phyloP scores from a whole-genome alignment of 2,797 vertebrate species.

The Myotis pilosus region DNA sequence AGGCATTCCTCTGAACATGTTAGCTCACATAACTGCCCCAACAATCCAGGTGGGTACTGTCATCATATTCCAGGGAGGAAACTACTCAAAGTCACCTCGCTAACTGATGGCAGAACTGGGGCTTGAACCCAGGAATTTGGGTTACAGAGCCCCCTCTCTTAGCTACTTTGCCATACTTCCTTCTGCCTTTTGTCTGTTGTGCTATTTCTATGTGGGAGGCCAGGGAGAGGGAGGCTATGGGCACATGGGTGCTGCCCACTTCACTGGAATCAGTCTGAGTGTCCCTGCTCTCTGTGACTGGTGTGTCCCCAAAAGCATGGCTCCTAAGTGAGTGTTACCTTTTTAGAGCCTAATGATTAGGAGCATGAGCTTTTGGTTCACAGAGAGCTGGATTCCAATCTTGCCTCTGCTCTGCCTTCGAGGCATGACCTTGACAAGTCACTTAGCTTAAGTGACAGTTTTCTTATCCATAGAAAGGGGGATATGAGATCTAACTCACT shows the following conservation, averaged over 20 bases:
- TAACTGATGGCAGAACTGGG: background rate
- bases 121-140: background rate
- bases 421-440: background rate
- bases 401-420: background rate
- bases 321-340: background rate
- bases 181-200: background rate
- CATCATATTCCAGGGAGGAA: background rate
- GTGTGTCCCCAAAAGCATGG: background rate
- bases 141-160: too few species aligned
- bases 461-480: background rate
- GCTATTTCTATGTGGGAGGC: background rate
- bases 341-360: background rate
- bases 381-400: background rate
- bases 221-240: background rate
- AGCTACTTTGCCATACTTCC: background rate
- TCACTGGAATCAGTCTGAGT: background rate
- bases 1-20: background rate
- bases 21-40: background rate
- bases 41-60: too few species aligned
- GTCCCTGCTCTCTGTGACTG: background rate
- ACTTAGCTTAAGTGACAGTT: background rate
- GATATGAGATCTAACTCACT: background rate
- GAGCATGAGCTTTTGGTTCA: background rate
- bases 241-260: fast-evolving
- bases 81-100: too few species aligned